Percentiles rank a stretch among this genome's conserved stretches.
Evolutionary conservation across 2,113 vertebrate genomes (phyloP).

Genomic region (Gymnobelideus leadbeateri): DNA sequence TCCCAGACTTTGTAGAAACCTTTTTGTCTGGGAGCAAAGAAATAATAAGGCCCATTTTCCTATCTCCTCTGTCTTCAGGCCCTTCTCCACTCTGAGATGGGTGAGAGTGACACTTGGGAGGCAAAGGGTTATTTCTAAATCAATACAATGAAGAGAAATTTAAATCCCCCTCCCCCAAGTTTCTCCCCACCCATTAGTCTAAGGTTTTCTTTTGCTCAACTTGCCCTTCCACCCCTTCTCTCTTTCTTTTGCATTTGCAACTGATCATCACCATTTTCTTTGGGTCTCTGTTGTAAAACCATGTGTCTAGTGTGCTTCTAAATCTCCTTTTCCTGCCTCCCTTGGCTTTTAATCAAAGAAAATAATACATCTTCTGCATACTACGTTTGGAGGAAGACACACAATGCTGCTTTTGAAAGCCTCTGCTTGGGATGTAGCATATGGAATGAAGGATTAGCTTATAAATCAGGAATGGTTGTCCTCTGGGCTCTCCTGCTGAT

Average conservation of each 20-base stretch:
- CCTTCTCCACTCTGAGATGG: background rate
- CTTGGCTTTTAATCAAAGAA: slow-evolving; percentile 73
- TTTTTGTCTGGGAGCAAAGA: background rate
- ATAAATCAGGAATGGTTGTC: background rate
- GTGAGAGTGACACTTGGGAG: background rate
- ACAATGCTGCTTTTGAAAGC: slow-evolving; percentile 66
- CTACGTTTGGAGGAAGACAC: slow-evolving; percentile 57
- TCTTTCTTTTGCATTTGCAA: fast-evolving
- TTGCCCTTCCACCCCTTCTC: background rate
- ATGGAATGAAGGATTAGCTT: slow-evolving; percentile 1
- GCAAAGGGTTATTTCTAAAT: slow-evolving; percentile 14
- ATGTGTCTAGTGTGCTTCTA: slow-evolving; percentile 18
- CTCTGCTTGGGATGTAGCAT: background rate
- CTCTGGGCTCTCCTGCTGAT: background rate
- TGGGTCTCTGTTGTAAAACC: slow-evolving; percentile 39
- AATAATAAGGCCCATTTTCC: background rate
- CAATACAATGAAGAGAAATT: background rate
- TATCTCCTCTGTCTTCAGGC: background rate
- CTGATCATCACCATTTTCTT: background rate
- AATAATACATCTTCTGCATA: slow-evolving; percentile 53
- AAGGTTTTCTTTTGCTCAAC: background rate
- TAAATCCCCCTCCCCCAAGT: background rate
- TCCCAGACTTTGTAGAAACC: background rate
- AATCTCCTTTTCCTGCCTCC: slow-evolving; percentile 61
- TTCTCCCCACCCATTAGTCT: background rate